Conservation (phyloP, 2,797 vertebrate genomes). For the Poecilia velifera region DNA sequence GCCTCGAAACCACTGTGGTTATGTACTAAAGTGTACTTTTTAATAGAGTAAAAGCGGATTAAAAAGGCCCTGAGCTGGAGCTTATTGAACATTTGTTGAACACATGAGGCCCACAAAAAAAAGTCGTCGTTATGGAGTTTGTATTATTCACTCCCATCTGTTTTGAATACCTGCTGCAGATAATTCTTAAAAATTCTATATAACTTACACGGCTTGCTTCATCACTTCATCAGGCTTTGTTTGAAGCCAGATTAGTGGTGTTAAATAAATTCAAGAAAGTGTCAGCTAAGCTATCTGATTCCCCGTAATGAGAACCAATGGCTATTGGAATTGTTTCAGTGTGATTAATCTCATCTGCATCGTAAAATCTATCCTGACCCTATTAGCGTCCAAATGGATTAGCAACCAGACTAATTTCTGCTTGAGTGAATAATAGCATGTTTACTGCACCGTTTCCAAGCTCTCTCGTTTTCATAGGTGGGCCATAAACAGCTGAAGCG, state of each 20-base stretch:
- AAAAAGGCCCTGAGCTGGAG: constrained; percentile 60
- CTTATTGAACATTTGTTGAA: constrained; percentile 76
- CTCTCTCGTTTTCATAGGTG: background rate
- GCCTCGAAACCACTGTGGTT: constrained; percentile 72
- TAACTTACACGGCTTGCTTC: constrained; percentile 10
- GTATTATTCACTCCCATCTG: constrained; percentile 16
- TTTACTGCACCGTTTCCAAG: constrained; percentile 10
- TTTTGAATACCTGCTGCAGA: constrained; percentile 14
- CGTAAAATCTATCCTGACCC: constrained; percentile 18
- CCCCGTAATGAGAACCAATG: constrained; percentile 9
- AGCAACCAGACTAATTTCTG: constrained; percentile 27
- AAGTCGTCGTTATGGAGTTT: constrained; percentile 26
- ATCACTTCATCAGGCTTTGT: constrained; percentile 18
- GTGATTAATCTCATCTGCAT: constrained; percentile 24
- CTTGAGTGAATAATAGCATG: constrained; percentile 28
- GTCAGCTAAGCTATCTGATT: constrained; percentile 5
- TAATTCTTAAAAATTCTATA: background rate
- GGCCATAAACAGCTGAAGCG: constrained; percentile 3
- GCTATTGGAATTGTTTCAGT: constrained; percentile 22
- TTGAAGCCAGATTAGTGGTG: constrained; percentile 3
- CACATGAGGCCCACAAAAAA: constrained; percentile 60
- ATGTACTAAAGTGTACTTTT: constrained; percentile 79
- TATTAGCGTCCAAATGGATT: constrained; percentile 19
- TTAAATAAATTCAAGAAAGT: background rate
- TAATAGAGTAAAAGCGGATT: constrained; percentile 76